These are phyloP conservation scores for Smittia sp. DNA, from an alignment of 2,888 invertebrate genomes.

Conservation along the genomic window DNA sequence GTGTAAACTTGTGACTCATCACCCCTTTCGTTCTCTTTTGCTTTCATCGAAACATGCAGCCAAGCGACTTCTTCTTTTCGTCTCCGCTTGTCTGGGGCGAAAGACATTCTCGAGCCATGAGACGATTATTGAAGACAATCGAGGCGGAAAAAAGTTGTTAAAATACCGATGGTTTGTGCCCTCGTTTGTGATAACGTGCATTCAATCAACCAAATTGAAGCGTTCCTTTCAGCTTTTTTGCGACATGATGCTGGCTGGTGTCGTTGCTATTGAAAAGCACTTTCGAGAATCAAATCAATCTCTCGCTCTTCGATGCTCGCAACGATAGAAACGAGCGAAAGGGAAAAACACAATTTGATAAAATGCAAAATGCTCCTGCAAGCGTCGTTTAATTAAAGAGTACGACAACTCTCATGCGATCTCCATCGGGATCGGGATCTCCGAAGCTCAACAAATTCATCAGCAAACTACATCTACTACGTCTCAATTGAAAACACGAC, in stretches of 20 bases:
- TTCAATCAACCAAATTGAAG: slow-evolving; percentile 30
- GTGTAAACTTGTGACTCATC: slow-evolving; percentile 30
- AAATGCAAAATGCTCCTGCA: slow-evolving; percentile 6
- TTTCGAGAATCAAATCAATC: slow-evolving; percentile 25
- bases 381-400: not conserved
- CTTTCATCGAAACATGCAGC: not conserved
- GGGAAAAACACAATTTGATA: not conserved
- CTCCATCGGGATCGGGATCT: not conserved
- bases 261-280: slow-evolving; percentile 13
- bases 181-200: slow-evolving; percentile 19
- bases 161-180: slow-evolving; percentile 10
- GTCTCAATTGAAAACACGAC: slow-evolving; percentile 3
- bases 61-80: not conserved
- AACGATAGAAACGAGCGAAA: not conserved
- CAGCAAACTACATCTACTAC: not conserved
- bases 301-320: not conserved
- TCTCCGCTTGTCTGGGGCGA: not conserved
- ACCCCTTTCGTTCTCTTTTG: slow-evolving; percentile 17
- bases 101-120: slow-evolving; percentile 36
- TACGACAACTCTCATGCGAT: not conserved
- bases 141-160: slow-evolving; percentile 30
- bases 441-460: slow-evolving; percentile 9
- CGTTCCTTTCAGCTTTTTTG: not conserved
- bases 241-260: not conserved
- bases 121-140: slow-evolving; percentile 11